Percentiles rank a stretch among this genome's conserved stretches.
Conservation (phyloP, 2,888 invertebrate species). For the Tipula confusa region DNA sequence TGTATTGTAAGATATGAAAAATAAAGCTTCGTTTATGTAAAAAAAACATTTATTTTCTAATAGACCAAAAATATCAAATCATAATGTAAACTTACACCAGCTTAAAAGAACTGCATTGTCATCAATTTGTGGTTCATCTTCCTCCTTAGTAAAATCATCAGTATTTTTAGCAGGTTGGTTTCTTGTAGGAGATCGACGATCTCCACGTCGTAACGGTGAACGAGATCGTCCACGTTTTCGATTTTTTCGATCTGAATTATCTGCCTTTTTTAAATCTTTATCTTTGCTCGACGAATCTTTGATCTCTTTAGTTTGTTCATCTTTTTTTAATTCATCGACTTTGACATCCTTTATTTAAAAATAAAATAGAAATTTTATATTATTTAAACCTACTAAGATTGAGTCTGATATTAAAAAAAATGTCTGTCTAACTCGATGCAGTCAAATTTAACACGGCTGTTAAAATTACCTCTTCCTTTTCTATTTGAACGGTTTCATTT, state of each 20-base stretch:
- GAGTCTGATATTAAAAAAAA: neutral
- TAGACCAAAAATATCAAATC: no score
- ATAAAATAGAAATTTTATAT: neutral
- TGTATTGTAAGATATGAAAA: no score
- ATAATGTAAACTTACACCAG: constrained; percentile 54
- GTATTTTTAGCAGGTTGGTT: constrained; percentile 39
- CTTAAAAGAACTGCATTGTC: constrained; percentile 47
- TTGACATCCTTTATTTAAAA: neutral
- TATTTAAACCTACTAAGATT: no score
- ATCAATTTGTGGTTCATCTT: constrained; percentile 47
- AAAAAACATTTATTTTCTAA: no score
- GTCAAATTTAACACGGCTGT: neutral
- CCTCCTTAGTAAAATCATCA: constrained; percentile 46
- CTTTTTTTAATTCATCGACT: neutral
- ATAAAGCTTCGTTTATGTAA: no score
- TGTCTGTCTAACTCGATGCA: no score
- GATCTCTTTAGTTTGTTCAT: neutral
- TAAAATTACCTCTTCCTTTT: neutral
- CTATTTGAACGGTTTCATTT: constrained; percentile 46
- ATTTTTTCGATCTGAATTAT: constrained; percentile 34
- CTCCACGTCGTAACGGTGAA: constrained; percentile 34
- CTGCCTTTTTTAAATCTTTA: neutral
- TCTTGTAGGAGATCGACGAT: constrained; percentile 31
- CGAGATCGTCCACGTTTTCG: constrained; percentile 38
- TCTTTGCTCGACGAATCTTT: neutral